phyloP scores from a whole-genome alignment of 2,888 invertebrate species.

The Cheilosia vulpina region DNA sequence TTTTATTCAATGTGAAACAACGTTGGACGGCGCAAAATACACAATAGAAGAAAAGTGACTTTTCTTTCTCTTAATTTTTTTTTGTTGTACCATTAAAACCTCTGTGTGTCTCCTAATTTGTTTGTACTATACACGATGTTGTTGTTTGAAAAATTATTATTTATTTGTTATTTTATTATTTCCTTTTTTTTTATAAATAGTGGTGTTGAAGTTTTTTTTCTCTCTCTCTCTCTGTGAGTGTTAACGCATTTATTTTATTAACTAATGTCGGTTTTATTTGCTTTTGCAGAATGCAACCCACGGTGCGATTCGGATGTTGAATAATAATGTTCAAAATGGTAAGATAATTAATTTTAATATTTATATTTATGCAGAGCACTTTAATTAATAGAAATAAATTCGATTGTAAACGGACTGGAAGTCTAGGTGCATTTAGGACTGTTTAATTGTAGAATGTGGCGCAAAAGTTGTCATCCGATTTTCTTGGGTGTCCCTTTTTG shows the following conservation, averaged over 20 bases:
- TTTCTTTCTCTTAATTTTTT: slow-evolving; percentile 8
- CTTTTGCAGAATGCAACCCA: slow-evolving; percentile 84
- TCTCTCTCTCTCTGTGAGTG: slow-evolving; percentile 34
- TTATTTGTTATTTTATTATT: slow-evolving; percentile 46
- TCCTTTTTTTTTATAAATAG: slow-evolving; percentile 40
- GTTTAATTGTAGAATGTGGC: too few relatives aligned
- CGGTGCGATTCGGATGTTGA: slow-evolving; percentile 81
- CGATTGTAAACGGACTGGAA: too few relatives aligned
- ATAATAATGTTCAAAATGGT: slow-evolving; percentile 78
- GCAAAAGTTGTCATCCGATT: too few relatives aligned
- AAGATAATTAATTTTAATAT: slow-evolving; percentile 47
- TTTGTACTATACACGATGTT: slow-evolving; percentile 73
- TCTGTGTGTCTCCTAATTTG: slow-evolving; percentile 65
- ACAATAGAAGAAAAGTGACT: slow-evolving; percentile 32
- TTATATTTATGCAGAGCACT: background rate
- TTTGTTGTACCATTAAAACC: slow-evolving; percentile 10
- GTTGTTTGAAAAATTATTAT: slow-evolving; percentile 46
- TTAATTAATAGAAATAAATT: too few relatives aligned
- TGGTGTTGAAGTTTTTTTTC: slow-evolving; percentile 43
- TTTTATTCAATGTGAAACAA: slow-evolving; percentile 8
- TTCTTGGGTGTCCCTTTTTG: too few relatives aligned
- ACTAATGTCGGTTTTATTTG: slow-evolving; percentile 74
- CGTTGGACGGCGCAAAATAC: slow-evolving; percentile 35
- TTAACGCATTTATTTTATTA: background rate
- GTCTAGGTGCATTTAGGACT: too few relatives aligned